Base-by-base conservation (phyloP, 2,888 invertebrate species). In the Stenodema calcarata region DNA sequence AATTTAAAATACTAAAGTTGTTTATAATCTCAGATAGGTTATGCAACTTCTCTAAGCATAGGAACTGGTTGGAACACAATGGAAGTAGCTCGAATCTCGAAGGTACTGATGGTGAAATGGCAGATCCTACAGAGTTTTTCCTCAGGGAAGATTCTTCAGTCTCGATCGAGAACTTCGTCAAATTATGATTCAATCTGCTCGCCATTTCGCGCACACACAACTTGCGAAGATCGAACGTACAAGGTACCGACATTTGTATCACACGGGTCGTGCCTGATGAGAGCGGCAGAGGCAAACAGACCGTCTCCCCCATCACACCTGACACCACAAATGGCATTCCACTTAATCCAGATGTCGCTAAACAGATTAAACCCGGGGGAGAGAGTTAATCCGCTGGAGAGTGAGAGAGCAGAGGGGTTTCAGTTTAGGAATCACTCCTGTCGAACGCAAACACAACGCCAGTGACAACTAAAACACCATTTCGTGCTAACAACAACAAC, bases 331-430 rank as follows among this genome's bases (percentile, higher is more conserved):
- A 69, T 69, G 82, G 82, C 70, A 69, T 82, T 70, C 82, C 62
- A 80, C 50, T 50, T 80, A 82, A 82, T 82, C 70, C 82, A 82
- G 35, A 82, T 82, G 82, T 82, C 69, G 54, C 82, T 27, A 82
- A 82, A 82, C 82, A 82, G 30, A 80, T 80, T 50, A 80, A 80
- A 54, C n/a, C 80, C n/a, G n/a, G 35, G n/a, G 62, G 62, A 62
- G 62, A 62, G 44, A 44, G 80, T 80, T 80, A 80, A 80, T 54
- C 80, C 80, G 30, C 7, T 28, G n/a, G 54, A n/a, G 54, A 35
- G 50, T 7, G 35, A 35, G 35, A n/a, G n/a, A n/a, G n/a, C n/a
- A n/a, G n/a, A n/a, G n/a, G 27, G 54, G 44, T 54, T 50, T 50
- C 16, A 18, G 69, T 35, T n/a, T 35, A 35, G 69, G 70, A 62